These are phyloP conservation scores for Beris chalybata DNA, from an alignment of 2,888 invertebrate species.

Conservation along the genomic window DNA sequence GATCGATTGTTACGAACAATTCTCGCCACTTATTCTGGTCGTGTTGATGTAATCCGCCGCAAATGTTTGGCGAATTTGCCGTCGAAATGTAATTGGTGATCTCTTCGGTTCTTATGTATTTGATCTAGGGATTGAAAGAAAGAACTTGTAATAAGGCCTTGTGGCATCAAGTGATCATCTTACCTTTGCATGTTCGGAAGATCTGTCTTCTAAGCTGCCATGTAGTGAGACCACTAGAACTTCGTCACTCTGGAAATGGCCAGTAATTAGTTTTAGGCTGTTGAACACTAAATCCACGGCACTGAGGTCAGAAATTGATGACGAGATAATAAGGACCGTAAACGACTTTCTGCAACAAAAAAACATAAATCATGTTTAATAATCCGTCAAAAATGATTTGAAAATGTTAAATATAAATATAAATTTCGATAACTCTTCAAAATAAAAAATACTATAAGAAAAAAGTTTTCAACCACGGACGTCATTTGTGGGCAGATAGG, in stretches of 20 bases:
- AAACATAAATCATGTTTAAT: conserved; percentile 16
- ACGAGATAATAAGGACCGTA: conserved; percentile 53
- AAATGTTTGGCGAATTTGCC: conserved; percentile 54
- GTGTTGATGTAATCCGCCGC: conserved; percentile 66
- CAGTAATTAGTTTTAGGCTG: conserved; percentile 54
- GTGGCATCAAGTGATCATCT: too few species aligned
- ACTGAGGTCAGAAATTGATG: conserved; percentile 47
- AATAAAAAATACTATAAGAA: too few species aligned
- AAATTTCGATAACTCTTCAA: too few species aligned
- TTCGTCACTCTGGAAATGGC: conserved; percentile 55
- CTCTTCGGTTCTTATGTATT: conserved; percentile 31
- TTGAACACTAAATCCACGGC: conserved; percentile 57
- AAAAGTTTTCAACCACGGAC: too few species aligned
- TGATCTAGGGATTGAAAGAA: conserved; percentile 20
- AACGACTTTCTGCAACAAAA: conserved; percentile 38
- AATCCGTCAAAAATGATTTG: too few species aligned
- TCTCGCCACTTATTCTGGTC: conserved; percentile 75
- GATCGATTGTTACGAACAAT: conserved; percentile 73
- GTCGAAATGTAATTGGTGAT: conserved; percentile 32
- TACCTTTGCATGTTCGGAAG: conserved; percentile 17
- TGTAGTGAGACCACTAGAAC: conserved; percentile 54
- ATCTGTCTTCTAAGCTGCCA: conserved; percentile 45
- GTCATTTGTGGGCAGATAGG: too few species aligned
- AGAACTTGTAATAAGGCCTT: not conserved
- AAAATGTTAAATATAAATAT: too few species aligned